Evolutionary conservation across 1,140 invertebrate genomes (phyloP), one percentile per base, ranked within the genome.

Genomic region (Proales similis): DNA sequence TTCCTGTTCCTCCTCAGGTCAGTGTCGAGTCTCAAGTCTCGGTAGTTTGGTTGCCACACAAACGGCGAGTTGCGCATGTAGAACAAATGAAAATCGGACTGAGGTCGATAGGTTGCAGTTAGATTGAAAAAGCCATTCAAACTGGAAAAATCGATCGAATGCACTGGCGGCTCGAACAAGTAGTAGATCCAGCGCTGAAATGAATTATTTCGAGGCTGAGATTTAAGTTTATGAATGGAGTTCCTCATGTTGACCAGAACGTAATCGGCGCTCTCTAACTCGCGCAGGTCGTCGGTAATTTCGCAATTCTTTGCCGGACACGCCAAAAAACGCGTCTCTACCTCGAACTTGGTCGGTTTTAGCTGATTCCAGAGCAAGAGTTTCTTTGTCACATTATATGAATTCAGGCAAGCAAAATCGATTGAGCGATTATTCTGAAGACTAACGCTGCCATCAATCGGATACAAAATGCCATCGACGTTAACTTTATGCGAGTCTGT

Each of bases 91-190:
- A 49, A 49, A 17, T 49, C 48, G n/a, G 48, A 49, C 9, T 49
- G 30, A 4, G 19, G 4, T 14, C 49, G 30, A 53, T 53, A 36
- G 19, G 48, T 49, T 5, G 2, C 32, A n/a, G 48, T 33, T 20
- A 32, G 30, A 49, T 49, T 49, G 38, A 53, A 53, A 6, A 71
- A 2, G 6, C 30, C 26, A 5, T 36, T 38, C n/a, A 17, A 49
- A 14, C 19, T 49, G 19, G 14, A 6, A 49, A 30, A 49, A 30
- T 49, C 22, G n/a, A 6, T 6, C 19, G 6, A 49, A 30, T 49
- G 24, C 5, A 30, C 12, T 30, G 48, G 48, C 11, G 48, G 38
- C 29, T 53, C 49, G 17, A 36, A 53, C 4, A 20, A 20, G 5
- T 11, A 3, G 9, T 39, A 53, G 24, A 53, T 36, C 49, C 49